phyloP scores from a whole-genome alignment of 2,888 invertebrate species.

The Tipula vernalis region DNA sequence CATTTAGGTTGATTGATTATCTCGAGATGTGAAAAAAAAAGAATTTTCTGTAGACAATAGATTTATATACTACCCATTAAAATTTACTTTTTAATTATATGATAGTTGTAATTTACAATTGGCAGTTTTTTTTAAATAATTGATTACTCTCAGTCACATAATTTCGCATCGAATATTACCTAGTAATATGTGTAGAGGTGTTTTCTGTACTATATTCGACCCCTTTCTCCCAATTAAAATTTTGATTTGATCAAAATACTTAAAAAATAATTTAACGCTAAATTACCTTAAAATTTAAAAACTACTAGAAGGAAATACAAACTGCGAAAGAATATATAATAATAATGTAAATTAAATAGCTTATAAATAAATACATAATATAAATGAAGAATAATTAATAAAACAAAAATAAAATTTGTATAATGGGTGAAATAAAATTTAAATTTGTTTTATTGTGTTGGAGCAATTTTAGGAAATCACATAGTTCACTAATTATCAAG shows the following conservation, averaged over 20 bases:
- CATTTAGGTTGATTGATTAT: background rate
- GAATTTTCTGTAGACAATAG: background rate
- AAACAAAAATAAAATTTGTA: slow-evolving; percentile 5
- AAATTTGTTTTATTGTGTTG: background rate
- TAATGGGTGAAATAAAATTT: slow-evolving; percentile 7
- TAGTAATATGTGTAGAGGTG: background rate
- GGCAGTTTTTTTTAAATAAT: background rate
- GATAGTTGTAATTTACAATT: background rate
- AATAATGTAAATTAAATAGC: background rate
- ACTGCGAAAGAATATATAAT: background rate
- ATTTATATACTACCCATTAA: background rate
- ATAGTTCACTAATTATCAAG: no score
- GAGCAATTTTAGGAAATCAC: background rate
- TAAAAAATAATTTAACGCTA: background rate
- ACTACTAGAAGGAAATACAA: background rate
- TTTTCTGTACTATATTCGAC: background rate
- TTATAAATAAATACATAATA: background rate
- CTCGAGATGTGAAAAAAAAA: background rate
- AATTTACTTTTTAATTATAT: background rate
- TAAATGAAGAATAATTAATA: background rate
- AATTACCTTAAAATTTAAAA: background rate
- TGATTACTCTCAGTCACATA: background rate
- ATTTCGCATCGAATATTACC: background rate
- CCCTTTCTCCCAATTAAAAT: background rate
- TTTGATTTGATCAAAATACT: background rate